phyloP scores from a whole-genome alignment of 1,140 invertebrate species.

The Zaprionus vittiger region DNA sequence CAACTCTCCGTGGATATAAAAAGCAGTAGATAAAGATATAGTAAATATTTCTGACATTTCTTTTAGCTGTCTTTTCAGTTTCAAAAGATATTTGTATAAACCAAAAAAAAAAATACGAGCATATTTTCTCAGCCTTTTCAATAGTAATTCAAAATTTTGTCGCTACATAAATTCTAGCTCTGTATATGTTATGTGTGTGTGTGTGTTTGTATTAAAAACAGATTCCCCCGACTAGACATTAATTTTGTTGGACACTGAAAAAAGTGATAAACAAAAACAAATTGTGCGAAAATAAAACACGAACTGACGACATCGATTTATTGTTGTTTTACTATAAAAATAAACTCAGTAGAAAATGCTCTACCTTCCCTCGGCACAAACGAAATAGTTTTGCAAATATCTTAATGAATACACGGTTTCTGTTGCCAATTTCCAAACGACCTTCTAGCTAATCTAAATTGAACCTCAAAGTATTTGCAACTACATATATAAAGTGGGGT shows the following conservation, averaged over 20 bases:
- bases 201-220: constrained; percentile 25
- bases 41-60: constrained; percentile 4
- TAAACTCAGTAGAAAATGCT: constrained; percentile 4
- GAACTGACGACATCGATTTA: constrained; percentile 44
- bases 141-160: constrained; percentile 41
- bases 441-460: constrained; percentile 21
- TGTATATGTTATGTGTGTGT: no score
- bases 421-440: constrained; percentile 24
- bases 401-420: constrained; percentile 2
- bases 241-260: constrained; percentile 38
- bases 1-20: not conserved
- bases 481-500: not conserved
- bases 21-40: not conserved
- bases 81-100: not conserved
- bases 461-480: constrained; percentile 12
- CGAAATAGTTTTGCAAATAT: constrained; percentile 47
- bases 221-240: constrained; percentile 62
- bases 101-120: constrained; percentile 9
- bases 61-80: not conserved
- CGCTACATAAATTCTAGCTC: constrained; percentile 46
- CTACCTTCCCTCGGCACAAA: constrained; percentile 7
- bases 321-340: constrained; percentile 28
- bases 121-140: constrained; percentile 10
- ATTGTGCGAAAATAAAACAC: constrained; percentile 36
- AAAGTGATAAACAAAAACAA: constrained; percentile 22